phyloP scores from a whole-genome alignment of 2,888 invertebrate genomes.

The Stenotaenia linearis region DNA sequence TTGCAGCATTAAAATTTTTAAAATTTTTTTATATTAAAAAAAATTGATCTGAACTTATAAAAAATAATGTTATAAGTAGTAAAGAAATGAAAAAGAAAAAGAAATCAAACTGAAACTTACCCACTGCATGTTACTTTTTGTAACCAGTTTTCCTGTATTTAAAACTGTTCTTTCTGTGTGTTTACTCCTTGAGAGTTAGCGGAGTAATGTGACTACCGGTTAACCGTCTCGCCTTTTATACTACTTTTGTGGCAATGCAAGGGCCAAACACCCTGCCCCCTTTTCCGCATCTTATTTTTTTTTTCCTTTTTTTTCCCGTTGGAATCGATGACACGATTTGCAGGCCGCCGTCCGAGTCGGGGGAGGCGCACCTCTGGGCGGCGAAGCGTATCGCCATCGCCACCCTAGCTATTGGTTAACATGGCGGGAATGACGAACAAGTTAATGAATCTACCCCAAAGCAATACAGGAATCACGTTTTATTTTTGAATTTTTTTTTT shows the following conservation, averaged over 20 bases:
- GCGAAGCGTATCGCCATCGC: neutral
- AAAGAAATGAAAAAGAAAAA: too few species aligned
- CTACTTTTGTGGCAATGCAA: neutral
- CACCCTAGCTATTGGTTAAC: neutral
- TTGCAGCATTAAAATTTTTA: too few species aligned
- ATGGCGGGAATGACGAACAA: neutral
- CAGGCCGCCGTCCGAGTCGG: neutral
- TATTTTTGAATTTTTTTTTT: neutral
- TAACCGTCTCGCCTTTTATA: neutral
- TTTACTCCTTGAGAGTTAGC: neutral
- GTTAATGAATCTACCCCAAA: neutral
- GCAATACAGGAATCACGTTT: neutral
- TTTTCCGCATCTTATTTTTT: conserved; percentile 21
- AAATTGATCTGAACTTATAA: too few species aligned
- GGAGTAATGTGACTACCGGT: neutral
- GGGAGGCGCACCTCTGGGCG: neutral
- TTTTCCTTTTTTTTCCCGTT: neutral
- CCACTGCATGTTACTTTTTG: neutral
- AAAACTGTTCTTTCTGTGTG: neutral
- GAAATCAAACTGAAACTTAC: neutral
- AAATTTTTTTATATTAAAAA: too few species aligned
- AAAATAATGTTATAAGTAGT: too few species aligned
- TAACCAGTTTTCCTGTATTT: neutral
- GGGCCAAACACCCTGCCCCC: conserved; percentile 23
- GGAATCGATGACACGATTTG: conserved; percentile 20